Base-by-base conservation (phyloP, 2,888 invertebrate genomes). In the Aleiodes testaceus region DNA sequence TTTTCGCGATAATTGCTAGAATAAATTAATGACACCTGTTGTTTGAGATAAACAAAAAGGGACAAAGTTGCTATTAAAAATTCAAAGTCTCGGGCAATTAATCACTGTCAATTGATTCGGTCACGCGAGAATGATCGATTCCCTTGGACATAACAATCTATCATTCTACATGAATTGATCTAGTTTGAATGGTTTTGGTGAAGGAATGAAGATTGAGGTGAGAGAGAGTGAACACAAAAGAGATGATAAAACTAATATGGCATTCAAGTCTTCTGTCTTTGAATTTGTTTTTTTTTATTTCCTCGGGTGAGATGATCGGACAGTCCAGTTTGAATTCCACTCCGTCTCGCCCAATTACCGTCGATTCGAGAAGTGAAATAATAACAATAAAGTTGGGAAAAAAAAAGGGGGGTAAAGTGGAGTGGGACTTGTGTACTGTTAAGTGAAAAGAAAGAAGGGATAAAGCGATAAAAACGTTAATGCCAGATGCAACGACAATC, bases 381-480 rank as follows among this genome's bases (percentile, higher is more conserved):
- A 61, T 47, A 47, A 61, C 59, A 61, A 59, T 36, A 52, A 44
- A 20, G 50, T 65, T 12, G 47, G 22, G 36, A 14, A 50, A 16
- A 30, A 14, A 42, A 49, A 7, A 16, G 42, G 30, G 30, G 30
- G 22, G 12, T 12, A 6, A 36, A 36, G 11, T 9, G 9, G 36
- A 36, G 36, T 36, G 36, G 36, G 1, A 14, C 16, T 52, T 9
- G 2, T 26, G 16, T 42, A 59, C 36, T 30, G 22, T 22, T 16
- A 50, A 16, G 16, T 47, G 50, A 50, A 20, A 42, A 59, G 30
- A 59, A 59, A 59, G 42, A 16, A 36, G 75, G 52, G 20, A 72
- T 66, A 66, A 70, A 68, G 66, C 66, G 73, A 76, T 70, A 74
- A 74, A 76, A 76, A 76, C 72, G 74, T 75, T 72, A 66, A 71